Conservation (phyloP, 2,888 invertebrate species). For the Noctua fimbriata region DNA sequence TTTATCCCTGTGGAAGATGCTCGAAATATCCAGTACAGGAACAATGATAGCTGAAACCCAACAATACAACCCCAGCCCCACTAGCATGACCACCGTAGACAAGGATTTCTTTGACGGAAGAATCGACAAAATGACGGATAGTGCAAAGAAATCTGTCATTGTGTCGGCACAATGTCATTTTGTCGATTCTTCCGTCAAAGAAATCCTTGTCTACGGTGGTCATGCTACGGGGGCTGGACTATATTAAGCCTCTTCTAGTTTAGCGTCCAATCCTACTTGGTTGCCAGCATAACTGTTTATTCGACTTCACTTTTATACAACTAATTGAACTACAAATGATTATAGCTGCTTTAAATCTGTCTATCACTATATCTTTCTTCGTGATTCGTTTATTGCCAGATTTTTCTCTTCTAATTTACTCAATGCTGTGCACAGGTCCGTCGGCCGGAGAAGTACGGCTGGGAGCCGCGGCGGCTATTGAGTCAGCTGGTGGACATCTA, state of each 20-base stretch:
- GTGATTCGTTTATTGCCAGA: no score
- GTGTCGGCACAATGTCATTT: no score
- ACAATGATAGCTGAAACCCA: background rate
- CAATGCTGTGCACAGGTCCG: constrained; percentile 91
- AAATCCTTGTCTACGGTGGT: no score
- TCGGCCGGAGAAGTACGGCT: constrained; percentile 98
- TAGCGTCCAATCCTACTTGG: no score
- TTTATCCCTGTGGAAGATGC: background rate
- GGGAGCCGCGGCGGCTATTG: constrained; percentile 98
- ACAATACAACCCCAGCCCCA: background rate
- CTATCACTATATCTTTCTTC: background rate
- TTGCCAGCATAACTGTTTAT: no score
- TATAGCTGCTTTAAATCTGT: background rate
- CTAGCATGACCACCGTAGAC: no score
- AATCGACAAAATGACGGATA: no score
- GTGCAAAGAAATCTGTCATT: no score
- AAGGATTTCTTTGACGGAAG: no score
- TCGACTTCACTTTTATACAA: background rate
- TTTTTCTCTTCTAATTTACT: background rate
- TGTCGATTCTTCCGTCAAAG: no score
- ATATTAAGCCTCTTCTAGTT: background rate
- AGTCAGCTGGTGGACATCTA: constrained; percentile 99
- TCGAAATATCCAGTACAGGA: background rate
- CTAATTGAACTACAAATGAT: background rate
- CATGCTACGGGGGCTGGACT: no score